Conservation (phyloP, 2,888 invertebrate species). For the Alentia gelatinosa region DNA sequence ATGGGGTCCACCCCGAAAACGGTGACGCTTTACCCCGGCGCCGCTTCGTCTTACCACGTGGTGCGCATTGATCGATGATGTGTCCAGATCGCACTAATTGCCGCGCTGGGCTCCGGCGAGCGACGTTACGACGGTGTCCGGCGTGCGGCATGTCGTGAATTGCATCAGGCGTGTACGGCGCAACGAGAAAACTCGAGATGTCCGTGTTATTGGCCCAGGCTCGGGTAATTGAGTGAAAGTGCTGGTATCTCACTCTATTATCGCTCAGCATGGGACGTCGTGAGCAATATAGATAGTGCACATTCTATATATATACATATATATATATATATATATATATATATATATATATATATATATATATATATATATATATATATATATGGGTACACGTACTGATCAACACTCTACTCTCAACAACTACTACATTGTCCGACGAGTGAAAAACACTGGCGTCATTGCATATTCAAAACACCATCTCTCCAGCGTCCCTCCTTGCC, state of each 20-base stretch:
- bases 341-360: neutral
- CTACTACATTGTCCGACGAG: no score
- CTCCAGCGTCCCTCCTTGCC: no score
- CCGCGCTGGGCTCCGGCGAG: neutral
- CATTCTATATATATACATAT: neutral
- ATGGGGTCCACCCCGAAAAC: conserved; percentile 24
- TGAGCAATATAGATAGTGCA: no score
- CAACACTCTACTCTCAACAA: no score
- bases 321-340: neutral
- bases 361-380: neutral
- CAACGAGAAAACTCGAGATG: neutral
- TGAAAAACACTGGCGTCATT: no score
- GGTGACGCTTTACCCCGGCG: conserved; percentile 47
- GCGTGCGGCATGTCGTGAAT: neutral
- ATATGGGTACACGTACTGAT: neutral
- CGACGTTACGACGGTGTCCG: neutral
- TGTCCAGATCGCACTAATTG: conserved; percentile 36
- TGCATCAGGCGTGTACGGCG: neutral
- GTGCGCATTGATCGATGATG: conserved; percentile 37
- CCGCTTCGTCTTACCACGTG: conserved; percentile 33
- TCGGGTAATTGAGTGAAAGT: neutral
- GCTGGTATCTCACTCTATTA: neutral
- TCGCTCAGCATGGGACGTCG: neutral
- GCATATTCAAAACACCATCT: no score
- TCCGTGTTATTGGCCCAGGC: neutral